These are phyloP conservation scores for Nasonia longicornis DNA, from an alignment of 1,140 invertebrate genomes.

Conservation along the genomic window DNA sequence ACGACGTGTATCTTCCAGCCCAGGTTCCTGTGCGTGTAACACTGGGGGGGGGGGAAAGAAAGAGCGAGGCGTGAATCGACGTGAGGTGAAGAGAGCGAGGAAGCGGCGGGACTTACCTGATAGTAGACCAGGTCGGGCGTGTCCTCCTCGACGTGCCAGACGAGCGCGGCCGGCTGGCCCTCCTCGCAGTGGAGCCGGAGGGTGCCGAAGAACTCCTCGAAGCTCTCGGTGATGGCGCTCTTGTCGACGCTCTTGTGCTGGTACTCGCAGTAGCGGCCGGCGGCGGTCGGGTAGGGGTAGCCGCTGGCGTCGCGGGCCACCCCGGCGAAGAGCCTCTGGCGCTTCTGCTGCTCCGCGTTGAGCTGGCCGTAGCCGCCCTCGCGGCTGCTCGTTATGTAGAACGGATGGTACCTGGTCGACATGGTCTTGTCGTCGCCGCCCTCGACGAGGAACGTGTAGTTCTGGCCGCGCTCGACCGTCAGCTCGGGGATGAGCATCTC, in stretches of 20 bases:
- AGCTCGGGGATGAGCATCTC: constrained; percentile 90
- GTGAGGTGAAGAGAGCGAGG: not conserved
- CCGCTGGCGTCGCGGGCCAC: constrained; percentile 81
- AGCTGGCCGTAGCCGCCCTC: constrained; percentile 89
- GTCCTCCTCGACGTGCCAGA: constrained; percentile 85
- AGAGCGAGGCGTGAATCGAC: not conserved
- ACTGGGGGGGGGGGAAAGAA: constrained; percentile 72
- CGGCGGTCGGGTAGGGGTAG: constrained; percentile 83
- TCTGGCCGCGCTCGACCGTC: constrained; percentile 88
- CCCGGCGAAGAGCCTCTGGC: constrained; percentile 84
- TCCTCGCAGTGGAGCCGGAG: constrained; percentile 80
- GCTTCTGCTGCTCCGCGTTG: constrained; percentile 74
- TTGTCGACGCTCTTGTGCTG: constrained; percentile 79
- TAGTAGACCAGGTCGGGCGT: constrained; percentile 88
- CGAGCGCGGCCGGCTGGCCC: constrained; percentile 79
- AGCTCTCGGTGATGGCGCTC: constrained; percentile 75
- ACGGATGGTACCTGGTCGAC: constrained; percentile 87
- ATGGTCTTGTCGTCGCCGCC: constrained; percentile 79
- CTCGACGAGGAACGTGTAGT: constrained; percentile 89
- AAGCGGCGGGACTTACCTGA: constrained; percentile 75
- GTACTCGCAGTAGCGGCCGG: constrained; percentile 83
- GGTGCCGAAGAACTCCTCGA: constrained; percentile 82
- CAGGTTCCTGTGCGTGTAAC: constrained; percentile 90
- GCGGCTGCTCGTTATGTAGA: constrained; percentile 90
- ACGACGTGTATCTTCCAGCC: constrained; percentile 95